These are phyloP conservation scores for Glaucomys volans DNA, from an alignment of 2,113 vertebrate species.

Conservation along the genomic window DNA sequence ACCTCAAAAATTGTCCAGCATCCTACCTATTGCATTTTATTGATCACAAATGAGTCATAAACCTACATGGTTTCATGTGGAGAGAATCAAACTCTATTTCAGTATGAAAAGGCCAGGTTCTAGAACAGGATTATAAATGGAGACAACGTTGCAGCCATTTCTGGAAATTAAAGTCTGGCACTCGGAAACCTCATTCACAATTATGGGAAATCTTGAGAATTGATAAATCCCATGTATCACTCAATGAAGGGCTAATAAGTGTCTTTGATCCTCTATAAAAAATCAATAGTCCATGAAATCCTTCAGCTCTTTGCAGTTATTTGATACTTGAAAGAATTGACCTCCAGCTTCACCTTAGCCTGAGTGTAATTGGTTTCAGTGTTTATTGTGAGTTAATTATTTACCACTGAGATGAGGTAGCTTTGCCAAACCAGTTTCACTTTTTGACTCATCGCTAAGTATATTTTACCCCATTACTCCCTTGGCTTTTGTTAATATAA, in stretches of 20 bases:
- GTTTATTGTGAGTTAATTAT: slow-evolving; percentile 58
- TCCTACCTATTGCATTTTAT: neutral
- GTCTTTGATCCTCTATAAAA: slow-evolving; percentile 10
- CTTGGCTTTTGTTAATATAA: slow-evolving; percentile 62
- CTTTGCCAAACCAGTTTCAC: slow-evolving; percentile 77
- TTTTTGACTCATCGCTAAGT: slow-evolving; percentile 80
- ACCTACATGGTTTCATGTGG: neutral
- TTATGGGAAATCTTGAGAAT: neutral
- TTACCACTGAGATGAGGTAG: slow-evolving; percentile 47
- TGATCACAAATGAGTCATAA: neutral
- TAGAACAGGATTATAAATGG: neutral
- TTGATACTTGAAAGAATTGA: neutral
- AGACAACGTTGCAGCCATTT: slow-evolving; percentile 26
- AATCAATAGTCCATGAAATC: slow-evolving; percentile 23
- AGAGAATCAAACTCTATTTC: neutral
- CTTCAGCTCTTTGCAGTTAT: neutral
- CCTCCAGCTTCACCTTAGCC: slow-evolving; percentile 5
- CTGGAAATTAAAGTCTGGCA: slow-evolving; percentile 33
- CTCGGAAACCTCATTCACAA: neutral
- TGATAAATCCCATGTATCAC: neutral
- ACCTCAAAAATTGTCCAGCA: neutral
- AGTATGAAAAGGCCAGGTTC: neutral
- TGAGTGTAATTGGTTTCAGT: slow-evolving; percentile 57
- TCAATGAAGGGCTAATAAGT: neutral
- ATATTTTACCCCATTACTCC: slow-evolving; percentile 63